phyloP scores from a whole-genome alignment of 2,113 vertebrate species.

The Toxotes jaculatrix region DNA sequence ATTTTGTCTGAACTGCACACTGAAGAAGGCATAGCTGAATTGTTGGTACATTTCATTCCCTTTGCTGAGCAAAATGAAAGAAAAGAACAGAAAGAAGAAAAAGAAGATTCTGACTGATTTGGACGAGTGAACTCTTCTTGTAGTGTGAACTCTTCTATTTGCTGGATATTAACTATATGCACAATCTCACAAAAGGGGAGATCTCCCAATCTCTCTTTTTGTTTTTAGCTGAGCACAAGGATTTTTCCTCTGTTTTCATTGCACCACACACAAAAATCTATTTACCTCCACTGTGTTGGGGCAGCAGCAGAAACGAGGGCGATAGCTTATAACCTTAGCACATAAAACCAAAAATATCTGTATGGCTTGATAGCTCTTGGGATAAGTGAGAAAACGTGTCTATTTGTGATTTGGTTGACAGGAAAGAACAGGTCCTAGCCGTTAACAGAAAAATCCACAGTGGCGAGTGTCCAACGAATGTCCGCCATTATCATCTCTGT shows the following conservation, averaged over 20 bases:
- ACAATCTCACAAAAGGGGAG: too few relatives aligned
- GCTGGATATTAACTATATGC: too few relatives aligned
- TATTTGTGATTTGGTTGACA: neutral
- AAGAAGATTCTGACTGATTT: too few relatives aligned
- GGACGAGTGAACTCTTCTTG: too few relatives aligned
- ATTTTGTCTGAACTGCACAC: neutral
- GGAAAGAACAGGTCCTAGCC: neutral
- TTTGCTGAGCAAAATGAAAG: too few relatives aligned
- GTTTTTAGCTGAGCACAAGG: too few relatives aligned
- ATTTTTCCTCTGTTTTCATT: too few relatives aligned
- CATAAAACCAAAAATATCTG: neutral
- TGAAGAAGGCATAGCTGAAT: neutral
- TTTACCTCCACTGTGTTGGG: neutral
- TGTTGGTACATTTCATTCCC: neutral
- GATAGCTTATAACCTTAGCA: neutral
- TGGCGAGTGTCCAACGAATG: neutral
- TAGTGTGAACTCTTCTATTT: too few relatives aligned
- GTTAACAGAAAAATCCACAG: neutral
- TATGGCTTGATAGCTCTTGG: neutral
- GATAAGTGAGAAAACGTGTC: neutral
- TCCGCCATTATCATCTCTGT: neutral
- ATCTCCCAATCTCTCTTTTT: too few relatives aligned
- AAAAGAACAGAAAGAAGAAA: too few relatives aligned
- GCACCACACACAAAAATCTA: neutral
- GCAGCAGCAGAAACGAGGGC: neutral